phyloP scores from a whole-genome alignment of 1,140 invertebrate genomes.

The Spodoptera litura region DNA sequence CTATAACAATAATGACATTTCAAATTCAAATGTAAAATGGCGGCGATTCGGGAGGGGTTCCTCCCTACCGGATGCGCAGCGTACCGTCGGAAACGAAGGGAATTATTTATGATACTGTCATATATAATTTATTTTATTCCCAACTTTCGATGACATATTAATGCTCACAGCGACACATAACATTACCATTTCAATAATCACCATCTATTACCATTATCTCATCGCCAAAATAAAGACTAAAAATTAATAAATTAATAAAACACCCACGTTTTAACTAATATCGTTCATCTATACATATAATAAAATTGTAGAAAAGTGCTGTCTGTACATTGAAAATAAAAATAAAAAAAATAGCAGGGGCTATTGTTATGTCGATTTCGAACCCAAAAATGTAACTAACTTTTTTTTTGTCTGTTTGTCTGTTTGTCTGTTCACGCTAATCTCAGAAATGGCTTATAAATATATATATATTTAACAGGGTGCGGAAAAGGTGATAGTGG shows the following conservation, averaged over 20 bases:
- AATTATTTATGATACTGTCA: conserved; percentile 61
- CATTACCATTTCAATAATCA: conserved; percentile 31
- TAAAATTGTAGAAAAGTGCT: too few species aligned
- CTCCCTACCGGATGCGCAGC: conserved; percentile 66
- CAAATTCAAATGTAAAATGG: conserved; percentile 74
- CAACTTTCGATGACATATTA: conserved; percentile 61
- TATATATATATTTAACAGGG: too few species aligned
- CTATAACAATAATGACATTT: conserved; percentile 66
- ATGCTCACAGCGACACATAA: conserved; percentile 56
- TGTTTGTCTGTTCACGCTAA: too few species aligned
- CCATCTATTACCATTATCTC: neutral
- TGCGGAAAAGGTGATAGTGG: too few species aligned
- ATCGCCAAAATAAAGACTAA: neutral
- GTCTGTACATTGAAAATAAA: too few species aligned
- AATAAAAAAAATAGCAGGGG: too few species aligned
- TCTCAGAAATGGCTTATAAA: too few species aligned
- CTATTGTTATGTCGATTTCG: too few species aligned
- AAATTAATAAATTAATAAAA: conserved; percentile 38
- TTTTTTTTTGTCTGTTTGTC: too few species aligned
- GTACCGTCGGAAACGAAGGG: conserved; percentile 64
- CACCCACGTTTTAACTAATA: conserved; percentile 24
- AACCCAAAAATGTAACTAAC: too few species aligned
- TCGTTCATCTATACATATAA: too few species aligned
- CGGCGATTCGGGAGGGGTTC: conserved; percentile 66
- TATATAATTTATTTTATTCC: conserved; percentile 68